Evolutionary conservation across 1,140 invertebrate genomes (phyloP).

Genomic region (Vanessa atalanta): DNA sequence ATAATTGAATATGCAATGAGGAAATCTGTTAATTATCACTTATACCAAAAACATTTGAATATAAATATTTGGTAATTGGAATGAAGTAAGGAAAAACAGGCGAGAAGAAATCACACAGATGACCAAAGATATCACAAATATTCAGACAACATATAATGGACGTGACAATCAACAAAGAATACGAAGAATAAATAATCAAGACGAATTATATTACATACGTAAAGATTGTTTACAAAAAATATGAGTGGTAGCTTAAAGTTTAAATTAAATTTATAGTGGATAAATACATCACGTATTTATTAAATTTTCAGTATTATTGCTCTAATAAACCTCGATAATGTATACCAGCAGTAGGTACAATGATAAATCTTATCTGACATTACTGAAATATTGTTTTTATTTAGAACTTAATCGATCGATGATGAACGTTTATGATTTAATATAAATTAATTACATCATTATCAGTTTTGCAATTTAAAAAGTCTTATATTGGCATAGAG

Average conservation of each 20-base stretch:
- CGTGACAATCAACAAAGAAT: too few species aligned
- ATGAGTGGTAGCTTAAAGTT: too few species aligned
- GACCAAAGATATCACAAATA: too few species aligned
- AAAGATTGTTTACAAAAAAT: too few species aligned
- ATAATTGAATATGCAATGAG: not conserved
- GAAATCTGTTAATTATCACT: not conserved
- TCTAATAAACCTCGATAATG: conserved; percentile 3
- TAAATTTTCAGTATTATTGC: conserved; percentile 2
- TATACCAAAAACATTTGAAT: not conserved
- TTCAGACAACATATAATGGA: too few species aligned
- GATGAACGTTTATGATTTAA: not conserved
- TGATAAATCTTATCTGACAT: conserved; percentile 1
- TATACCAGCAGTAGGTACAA: not conserved
- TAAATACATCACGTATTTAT: conserved; percentile 5
- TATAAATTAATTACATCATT: not conserved
- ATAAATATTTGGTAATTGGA: not conserved
- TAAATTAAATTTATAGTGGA: not conserved
- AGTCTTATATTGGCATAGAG: too few species aligned
- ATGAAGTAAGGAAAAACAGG: too few species aligned
- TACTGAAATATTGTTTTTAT: not conserved
- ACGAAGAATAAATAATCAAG: too few species aligned
- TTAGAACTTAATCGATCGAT: not conserved
- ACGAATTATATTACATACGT: too few species aligned
- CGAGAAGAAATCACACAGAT: too few species aligned
- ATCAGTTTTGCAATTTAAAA: not conserved